These are phyloP conservation scores for Lethrus apterus DNA, from an alignment of 1,140 invertebrate species.

Conservation along the genomic window DNA sequence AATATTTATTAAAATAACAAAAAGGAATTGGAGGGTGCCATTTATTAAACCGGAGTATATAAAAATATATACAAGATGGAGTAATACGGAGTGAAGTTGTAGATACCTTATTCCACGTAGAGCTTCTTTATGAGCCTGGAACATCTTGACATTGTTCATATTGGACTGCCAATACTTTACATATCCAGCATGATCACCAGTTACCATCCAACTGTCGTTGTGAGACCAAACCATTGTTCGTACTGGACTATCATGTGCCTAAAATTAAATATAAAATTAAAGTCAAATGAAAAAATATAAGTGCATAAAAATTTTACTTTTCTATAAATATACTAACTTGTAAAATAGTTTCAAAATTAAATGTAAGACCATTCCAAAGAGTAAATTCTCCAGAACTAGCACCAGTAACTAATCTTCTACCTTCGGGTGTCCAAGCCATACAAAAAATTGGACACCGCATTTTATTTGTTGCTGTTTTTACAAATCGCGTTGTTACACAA, in stretches of 20 bases:
- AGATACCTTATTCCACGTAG: slow-evolving; percentile 93
- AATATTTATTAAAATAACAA: slow-evolving; percentile 20
- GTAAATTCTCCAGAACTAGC: slow-evolving; percentile 99
- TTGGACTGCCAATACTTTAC: slow-evolving; percentile 99
- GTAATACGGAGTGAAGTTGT: slow-evolving; percentile 36
- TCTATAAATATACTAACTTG: slow-evolving; percentile 62
- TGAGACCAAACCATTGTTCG: slow-evolving; percentile 99
- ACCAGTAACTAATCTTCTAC: slow-evolving; percentile 92
- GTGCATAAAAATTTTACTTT: background rate
- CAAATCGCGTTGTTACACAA: slow-evolving; percentile 92
- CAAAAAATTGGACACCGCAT: slow-evolving; percentile 99
- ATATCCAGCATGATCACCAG: slow-evolving; percentile 95
- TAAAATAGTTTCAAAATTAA: slow-evolving; percentile 99
- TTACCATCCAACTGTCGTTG: slow-evolving; percentile 99
- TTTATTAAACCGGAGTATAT: slow-evolving; percentile 29
- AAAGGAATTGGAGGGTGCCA: slow-evolving; percentile 27
- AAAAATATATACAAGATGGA: slow-evolving; percentile 24
- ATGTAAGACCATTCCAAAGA: slow-evolving; percentile 98
- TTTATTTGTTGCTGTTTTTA: slow-evolving; percentile 98
- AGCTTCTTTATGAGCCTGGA: slow-evolving; percentile 99
- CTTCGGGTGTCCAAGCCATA: slow-evolving; percentile 98
- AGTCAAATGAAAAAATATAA: background rate
- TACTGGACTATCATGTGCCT: slow-evolving; percentile 97
- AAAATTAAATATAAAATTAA: slow-evolving; percentile 27
- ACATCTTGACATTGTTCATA: slow-evolving; percentile 99